Evolutionary conservation across 2,888 invertebrate genomes (phyloP).

Genomic region (Agriopis marginaria): DNA sequence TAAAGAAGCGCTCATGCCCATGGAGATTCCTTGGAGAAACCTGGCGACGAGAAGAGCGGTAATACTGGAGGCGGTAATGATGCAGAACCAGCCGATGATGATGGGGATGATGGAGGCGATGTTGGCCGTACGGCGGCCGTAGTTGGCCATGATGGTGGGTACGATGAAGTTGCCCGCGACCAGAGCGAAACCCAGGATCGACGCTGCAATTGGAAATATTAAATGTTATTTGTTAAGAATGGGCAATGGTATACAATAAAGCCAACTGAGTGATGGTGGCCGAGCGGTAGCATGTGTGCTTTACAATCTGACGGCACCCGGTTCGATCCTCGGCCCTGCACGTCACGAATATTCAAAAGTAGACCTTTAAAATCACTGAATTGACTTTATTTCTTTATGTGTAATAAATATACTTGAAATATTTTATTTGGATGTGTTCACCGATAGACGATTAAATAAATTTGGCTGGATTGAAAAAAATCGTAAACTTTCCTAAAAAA

Average conservation of each 20-base stretch:
- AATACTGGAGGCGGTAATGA: constrained; percentile 70
- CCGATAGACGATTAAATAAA: too few relatives aligned
- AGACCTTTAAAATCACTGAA: too few relatives aligned
- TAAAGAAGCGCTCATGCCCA: constrained; percentile 74
- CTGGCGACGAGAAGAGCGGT: constrained; percentile 59
- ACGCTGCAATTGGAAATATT: constrained; percentile 57
- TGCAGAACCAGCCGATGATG: constrained; percentile 83
- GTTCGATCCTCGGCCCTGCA: too few relatives aligned
- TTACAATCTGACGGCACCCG: too few relatives aligned
- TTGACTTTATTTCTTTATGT: too few relatives aligned
- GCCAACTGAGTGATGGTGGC: too few relatives aligned
- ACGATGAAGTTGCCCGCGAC: constrained; percentile 68
- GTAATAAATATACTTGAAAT: too few relatives aligned
- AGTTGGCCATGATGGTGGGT: constrained; percentile 79
- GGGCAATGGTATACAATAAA: background rate
- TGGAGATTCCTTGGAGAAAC: constrained; percentile 66
- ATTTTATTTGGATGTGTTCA: too few relatives aligned
- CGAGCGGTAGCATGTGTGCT: too few relatives aligned
- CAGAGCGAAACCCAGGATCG: constrained; percentile 67
- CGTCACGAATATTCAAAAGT: too few relatives aligned
- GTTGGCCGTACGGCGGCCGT: constrained; percentile 83
- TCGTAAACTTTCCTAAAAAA: too few relatives aligned
- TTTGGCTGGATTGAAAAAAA: too few relatives aligned
- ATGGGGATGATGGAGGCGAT: constrained; percentile 76
- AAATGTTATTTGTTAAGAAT: background rate